Base-by-base conservation (phyloP, 1,140 invertebrate species). In the Nebria ingens region DNA sequence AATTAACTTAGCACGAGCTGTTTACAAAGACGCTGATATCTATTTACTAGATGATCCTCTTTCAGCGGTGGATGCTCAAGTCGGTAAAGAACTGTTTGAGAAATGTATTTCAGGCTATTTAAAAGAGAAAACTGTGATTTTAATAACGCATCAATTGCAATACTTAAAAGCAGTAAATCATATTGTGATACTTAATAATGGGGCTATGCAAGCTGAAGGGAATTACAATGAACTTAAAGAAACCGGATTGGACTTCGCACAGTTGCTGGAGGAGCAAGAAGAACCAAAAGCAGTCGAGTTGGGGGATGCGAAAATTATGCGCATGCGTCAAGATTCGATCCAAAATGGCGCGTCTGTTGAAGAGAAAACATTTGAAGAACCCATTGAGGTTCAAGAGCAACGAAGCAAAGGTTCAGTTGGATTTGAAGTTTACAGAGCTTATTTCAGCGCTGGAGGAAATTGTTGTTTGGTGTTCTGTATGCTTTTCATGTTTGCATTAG, bases 81-180 rank as follows among this genome's bases (percentile, higher is more conserved):
- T 89, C 0, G 83, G 84, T 1, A 81, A 71, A n/a, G n/a, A n/a
- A n/a, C n/a, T n/a, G n/a, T n/a, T n/a, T n/a, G n/a, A n/a, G n/a
- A n/a, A n/a, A n/a, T n/a, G n/a, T n/a, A n/a, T n/a, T n/a, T n/a
- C n/a, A n/a, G n/a, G n/a, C n/a, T n/a, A n/a, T n/a, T n/a, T 93
- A 21, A 77, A 74, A 17, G 73, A 83, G 53, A 89, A 87, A 68
- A 87, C 86, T 0, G 74, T 84, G n/a, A 78, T 93, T 34, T 76
- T 93, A 3, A 86, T 90, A 17, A 93, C 91, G 1, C 89, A 93
- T 72, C 89, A 93, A 63, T 71, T 93, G 2, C 89, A 93, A 64
- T 90, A 86, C 66, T 73, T 93, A 15, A 80, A 82, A 64, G 76
- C 79, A 17, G 87, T 85, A 0, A 80, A 88, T 66, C 77, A 82